phyloP scores from a whole-genome alignment of 2,797 vertebrate species.

The Darevskia mixta region DNA sequence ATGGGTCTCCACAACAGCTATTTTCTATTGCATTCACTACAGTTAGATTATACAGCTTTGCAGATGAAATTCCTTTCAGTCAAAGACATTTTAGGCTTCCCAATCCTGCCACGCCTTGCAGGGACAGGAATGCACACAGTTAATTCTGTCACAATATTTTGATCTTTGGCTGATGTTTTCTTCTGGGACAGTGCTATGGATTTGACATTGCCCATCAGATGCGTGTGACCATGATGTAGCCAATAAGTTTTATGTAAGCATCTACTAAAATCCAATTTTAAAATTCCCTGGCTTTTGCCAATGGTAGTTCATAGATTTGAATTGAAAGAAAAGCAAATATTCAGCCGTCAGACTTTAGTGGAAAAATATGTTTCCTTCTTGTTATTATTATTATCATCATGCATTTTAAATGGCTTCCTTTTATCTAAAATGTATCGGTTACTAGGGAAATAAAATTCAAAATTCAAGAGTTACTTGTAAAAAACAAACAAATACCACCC shows the following conservation, averaged over 20 bases:
- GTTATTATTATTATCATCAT: slow-evolving; percentile 6
- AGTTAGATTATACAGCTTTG: neutral
- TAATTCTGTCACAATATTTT: neutral
- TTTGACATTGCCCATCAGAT: neutral
- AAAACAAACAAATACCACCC: slow-evolving; percentile 29
- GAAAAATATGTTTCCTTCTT: slow-evolving; percentile 49
- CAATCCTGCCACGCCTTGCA: neutral
- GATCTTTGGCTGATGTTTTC: neutral
- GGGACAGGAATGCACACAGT: neutral
- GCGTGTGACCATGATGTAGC: neutral
- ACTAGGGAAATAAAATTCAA: slow-evolving; percentile 64
- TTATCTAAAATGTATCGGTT: slow-evolving; percentile 55
- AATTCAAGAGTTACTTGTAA: slow-evolving; percentile 42
- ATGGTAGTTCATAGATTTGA: neutral
- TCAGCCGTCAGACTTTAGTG: slow-evolving; percentile 55
- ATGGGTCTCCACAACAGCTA: neutral
- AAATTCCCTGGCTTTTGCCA: neutral
- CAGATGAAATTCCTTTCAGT: neutral
- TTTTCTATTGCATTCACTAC: neutral
- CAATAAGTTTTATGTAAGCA: neutral
- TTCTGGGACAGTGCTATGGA: neutral
- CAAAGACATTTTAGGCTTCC: neutral
- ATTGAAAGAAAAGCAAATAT: slow-evolving; percentile 63
- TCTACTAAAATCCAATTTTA: neutral
- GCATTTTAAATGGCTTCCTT: slow-evolving; percentile 62